Conservation (phyloP, 2,113 vertebrate species). For the Ginglymostoma cirratum region DNA sequence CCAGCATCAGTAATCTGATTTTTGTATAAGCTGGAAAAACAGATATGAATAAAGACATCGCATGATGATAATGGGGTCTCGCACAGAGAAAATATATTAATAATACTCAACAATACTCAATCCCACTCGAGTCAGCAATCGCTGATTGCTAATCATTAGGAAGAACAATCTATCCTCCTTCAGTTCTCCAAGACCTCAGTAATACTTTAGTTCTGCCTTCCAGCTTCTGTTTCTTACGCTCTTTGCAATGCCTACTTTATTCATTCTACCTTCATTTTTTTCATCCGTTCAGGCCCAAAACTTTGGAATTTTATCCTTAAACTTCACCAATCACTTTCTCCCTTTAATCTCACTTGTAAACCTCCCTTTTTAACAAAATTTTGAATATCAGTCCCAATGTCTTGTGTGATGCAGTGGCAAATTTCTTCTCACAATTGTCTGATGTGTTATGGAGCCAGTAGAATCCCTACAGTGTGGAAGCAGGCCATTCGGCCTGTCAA, state of each 20-base stretch:
- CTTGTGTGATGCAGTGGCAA: background rate
- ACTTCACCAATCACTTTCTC: background rate
- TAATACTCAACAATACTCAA: background rate
- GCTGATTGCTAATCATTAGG: background rate
- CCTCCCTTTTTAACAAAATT: background rate
- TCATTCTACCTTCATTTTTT: background rate
- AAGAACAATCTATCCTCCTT: background rate
- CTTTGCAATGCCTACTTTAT: background rate
- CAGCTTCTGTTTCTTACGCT: too few species aligned
- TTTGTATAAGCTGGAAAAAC: slow-evolving; percentile 75
- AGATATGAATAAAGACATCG: background rate
- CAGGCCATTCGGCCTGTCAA: too few species aligned
- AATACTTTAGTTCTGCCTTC: background rate
- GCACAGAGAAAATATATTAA: background rate
- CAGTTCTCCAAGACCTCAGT: background rate
- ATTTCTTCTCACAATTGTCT: background rate
- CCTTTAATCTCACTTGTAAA: background rate
- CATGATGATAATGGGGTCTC: background rate
- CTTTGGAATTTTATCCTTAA: background rate
- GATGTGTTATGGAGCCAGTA: background rate
- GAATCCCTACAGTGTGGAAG: too few species aligned
- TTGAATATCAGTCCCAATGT: background rate
- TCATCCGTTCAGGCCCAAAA: background rate
- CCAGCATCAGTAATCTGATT: slow-evolving; percentile 85
- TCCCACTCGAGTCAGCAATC: background rate